These are phyloP conservation scores for Calliopsis andreniformis DNA, from an alignment of 1,140 invertebrate genomes.

Conservation along the genomic window DNA sequence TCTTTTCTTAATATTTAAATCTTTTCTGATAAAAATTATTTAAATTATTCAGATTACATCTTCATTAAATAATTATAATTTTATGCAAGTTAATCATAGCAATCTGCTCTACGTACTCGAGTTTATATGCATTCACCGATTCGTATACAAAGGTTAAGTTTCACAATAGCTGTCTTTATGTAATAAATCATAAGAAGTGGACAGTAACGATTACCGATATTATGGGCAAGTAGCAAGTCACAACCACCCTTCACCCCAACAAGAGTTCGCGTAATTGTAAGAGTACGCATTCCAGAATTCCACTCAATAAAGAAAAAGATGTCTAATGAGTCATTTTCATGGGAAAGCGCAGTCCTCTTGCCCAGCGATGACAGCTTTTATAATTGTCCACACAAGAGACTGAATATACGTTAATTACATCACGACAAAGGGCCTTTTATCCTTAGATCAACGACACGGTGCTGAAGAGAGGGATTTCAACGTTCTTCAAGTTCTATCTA, in stretches of 20 bases:
- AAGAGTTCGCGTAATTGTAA: slow-evolving; percentile 1
- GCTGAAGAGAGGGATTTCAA: slow-evolving; percentile 26
- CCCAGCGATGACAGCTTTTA: neutral
- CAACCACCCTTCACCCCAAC: neutral
- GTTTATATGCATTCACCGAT: too few relatives aligned
- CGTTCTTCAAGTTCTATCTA: too few relatives aligned
- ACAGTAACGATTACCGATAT: neutral
- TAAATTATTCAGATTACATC: too few relatives aligned
- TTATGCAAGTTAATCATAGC: too few relatives aligned
- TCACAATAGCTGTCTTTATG: too few relatives aligned
- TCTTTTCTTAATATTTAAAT: too few relatives aligned
- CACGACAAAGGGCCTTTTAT: slow-evolving; percentile 43
- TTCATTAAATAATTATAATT: too few relatives aligned
- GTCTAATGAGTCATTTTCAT: slow-evolving; percentile 41
- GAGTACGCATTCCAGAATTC: slow-evolving; percentile 32
- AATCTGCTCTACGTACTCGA: too few relatives aligned
- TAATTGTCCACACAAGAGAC: slow-evolving; percentile 40
- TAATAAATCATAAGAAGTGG: neutral
- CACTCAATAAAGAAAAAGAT: slow-evolving; percentile 40
- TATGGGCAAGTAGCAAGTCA: neutral
- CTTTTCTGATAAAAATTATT: too few relatives aligned
- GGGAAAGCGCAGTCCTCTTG: slow-evolving; percentile 48
- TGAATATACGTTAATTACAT: slow-evolving; percentile 47
- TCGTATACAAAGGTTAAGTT: too few relatives aligned
- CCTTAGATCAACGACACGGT: slow-evolving; percentile 15